These are phyloP conservation scores for Sus scrofa DNA, from an alignment of 2,113 vertebrate genomes.

Conservation along the genomic window DNA sequence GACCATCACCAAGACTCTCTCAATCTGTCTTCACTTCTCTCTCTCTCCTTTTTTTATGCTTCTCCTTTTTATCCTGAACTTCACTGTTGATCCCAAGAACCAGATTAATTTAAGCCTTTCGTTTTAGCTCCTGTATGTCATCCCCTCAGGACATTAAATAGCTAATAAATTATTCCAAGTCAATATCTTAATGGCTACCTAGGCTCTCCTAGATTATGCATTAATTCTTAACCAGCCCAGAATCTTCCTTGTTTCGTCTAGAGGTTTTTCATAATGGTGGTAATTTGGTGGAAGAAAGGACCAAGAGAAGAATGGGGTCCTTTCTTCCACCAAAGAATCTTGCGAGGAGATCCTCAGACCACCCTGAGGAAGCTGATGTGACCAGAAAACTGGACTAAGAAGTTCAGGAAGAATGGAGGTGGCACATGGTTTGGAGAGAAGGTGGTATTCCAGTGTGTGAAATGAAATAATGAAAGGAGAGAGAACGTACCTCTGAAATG, in stretches of 20 bases:
- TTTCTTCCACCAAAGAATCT: too few species aligned
- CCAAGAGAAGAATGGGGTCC: neutral
- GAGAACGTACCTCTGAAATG: neutral
- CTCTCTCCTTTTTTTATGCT: neutral
- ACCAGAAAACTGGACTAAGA: neutral
- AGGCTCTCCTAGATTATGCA: neutral
- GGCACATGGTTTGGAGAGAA: neutral
- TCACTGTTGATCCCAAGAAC: neutral
- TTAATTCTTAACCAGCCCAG: conserved; percentile 41
- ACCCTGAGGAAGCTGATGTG: neutral
- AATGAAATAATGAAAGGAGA: neutral
- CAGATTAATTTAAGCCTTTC: neutral
- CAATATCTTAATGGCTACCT: neutral
- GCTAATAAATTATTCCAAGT: conserved; percentile 59
- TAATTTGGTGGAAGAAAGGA: neutral
- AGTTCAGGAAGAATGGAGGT: neutral
- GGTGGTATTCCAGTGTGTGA: neutral
- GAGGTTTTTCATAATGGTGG: conserved; percentile 35
- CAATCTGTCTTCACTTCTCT: neutral
- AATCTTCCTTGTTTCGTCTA: conserved; percentile 26
- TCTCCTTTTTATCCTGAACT: neutral
- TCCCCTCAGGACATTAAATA: neutral
- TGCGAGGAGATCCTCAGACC: neutral
- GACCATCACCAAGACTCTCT: neutral
- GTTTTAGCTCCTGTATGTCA: neutral